These are phyloP conservation scores for Alethe diademata DNA, from an alignment of 2,113 vertebrate species.

Conservation along the genomic window DNA sequence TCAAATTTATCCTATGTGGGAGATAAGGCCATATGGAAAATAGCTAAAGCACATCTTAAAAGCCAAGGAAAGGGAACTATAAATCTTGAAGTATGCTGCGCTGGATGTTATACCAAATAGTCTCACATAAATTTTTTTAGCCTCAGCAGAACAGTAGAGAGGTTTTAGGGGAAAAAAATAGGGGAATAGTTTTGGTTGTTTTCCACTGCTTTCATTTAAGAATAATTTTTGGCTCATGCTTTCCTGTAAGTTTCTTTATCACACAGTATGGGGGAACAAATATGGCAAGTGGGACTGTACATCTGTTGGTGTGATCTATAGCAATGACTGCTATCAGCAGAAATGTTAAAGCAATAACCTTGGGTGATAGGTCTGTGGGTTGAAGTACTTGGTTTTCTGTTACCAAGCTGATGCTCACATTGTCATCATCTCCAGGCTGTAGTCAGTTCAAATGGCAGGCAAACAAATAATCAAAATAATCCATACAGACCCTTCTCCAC, in stretches of 20 bases:
- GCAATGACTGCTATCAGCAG: neutral
- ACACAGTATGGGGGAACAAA: neutral
- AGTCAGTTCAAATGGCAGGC: neutral
- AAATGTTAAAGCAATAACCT: neutral
- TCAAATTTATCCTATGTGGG: slow-evolving; percentile 26
- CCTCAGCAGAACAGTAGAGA: neutral
- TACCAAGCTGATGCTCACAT: neutral
- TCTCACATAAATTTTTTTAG: slow-evolving; percentile 6
- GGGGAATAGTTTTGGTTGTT: neutral
- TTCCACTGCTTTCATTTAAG: neutral
- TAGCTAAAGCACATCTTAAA: neutral
- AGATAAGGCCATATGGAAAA: slow-evolving; percentile 47
- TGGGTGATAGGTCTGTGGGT: neutral
- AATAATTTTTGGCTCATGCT: neutral
- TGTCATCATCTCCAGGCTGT: neutral
- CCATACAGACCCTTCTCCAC: neutral
- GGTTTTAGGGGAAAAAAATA: neutral
- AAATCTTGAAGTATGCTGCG: slow-evolving; percentile 27
- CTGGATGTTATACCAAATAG: neutral
- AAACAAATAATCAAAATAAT: neutral
- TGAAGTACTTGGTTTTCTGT: neutral
- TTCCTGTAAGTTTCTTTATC: neutral
- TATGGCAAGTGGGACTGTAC: neutral
- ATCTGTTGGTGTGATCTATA: neutral
- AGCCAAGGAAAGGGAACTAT: slow-evolving; percentile 11